phyloP scores from a whole-genome alignment of 2,888 invertebrate genomes.

The Leucophenga maculata region DNA sequence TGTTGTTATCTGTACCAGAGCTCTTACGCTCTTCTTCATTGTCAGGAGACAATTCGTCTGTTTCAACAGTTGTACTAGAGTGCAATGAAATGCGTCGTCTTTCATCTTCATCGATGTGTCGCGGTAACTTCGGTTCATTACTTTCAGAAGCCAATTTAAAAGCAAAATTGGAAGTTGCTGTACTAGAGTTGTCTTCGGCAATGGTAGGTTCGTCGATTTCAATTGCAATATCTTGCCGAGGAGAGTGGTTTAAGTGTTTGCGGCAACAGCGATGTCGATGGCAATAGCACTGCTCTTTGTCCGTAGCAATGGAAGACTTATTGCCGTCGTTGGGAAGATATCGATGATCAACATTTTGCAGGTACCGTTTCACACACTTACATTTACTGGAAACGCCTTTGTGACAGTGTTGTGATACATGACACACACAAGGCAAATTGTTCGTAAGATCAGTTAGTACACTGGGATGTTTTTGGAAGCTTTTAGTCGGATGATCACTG shows the following conservation, averaged over 20 bases:
- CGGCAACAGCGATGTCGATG: not conserved
- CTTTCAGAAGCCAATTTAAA: constrained; percentile 61
- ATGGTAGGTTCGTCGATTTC: constrained; percentile 70
- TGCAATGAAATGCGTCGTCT: constrained; percentile 53
- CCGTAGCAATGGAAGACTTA: constrained; percentile 68
- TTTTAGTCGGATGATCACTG: constrained; percentile 3
- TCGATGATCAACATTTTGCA: constrained; percentile 41
- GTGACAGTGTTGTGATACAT: constrained; percentile 13
- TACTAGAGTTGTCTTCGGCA: constrained; percentile 67
- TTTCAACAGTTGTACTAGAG: constrained; percentile 64
- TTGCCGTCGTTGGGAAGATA: constrained; percentile 47
- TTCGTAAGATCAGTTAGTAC: not conserved
- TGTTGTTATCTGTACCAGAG: not conserved
- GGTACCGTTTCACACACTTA: constrained; percentile 22
- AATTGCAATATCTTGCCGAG: constrained; percentile 52
- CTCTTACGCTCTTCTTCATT: constrained; percentile 32
- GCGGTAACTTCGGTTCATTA: constrained; percentile 36
- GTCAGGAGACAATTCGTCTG: constrained; percentile 60
- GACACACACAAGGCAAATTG: not conserved
- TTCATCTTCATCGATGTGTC: constrained; percentile 47
- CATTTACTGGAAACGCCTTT: constrained; percentile 8
- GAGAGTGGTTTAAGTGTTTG: constrained; percentile 42
- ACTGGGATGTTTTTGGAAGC: constrained; percentile 3
- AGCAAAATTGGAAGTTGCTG: constrained; percentile 66
- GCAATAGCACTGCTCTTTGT: constrained; percentile 50